Base-by-base conservation (phyloP, 2,113 vertebrate genomes). In the Calidris pygmaea region DNA sequence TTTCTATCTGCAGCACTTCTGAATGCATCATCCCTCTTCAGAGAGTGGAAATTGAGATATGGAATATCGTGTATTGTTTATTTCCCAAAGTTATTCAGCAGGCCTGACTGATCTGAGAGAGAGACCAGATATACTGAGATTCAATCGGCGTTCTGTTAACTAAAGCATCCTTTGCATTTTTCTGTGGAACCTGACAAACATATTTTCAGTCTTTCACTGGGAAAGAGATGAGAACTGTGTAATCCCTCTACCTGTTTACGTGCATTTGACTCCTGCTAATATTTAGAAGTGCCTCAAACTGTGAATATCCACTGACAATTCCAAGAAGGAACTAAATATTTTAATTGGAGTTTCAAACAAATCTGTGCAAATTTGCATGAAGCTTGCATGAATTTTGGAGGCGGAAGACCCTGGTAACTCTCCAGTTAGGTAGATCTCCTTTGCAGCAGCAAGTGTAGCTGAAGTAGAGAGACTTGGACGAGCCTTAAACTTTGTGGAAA, bases 381-480 rank as follows among this genome's bases (percentile, higher is more conserved):
- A 65, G 14, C 11, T 43, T 29, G 30, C 26, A 17, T 2, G 21
- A 12, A 24, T 50, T 87, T 56, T 53, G 60, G 62, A 89, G 52
- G 48, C 26, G 63, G 83, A 62, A 83, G 9, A 7, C 11, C 20
- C 18, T 12, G 7, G 9, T 63, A 45, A 55, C 66, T 52, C 1
- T 6, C 10, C 30, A 7, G 2, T 66, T 16, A 41, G 52, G 21
- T 7, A 7, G 7, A 18, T 1, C 9, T 75, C 27, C n/a, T 45
- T 41, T 52, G 37, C 62, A 68, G 71, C 71, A 55, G 17, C n/a
- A 55, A 23, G 22, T 3, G 18, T 73, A 48, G 59, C 34, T 80
- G 65, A 53, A 85, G n/a, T 1, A 18, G 39, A 12, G 17, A 16
- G 7, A 12, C n/a, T 74, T 1, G 5, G 29, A 65, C 0, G 5